Base-by-base conservation (phyloP, 2,113 vertebrate genomes). In the Gopherus evgoodei region DNA sequence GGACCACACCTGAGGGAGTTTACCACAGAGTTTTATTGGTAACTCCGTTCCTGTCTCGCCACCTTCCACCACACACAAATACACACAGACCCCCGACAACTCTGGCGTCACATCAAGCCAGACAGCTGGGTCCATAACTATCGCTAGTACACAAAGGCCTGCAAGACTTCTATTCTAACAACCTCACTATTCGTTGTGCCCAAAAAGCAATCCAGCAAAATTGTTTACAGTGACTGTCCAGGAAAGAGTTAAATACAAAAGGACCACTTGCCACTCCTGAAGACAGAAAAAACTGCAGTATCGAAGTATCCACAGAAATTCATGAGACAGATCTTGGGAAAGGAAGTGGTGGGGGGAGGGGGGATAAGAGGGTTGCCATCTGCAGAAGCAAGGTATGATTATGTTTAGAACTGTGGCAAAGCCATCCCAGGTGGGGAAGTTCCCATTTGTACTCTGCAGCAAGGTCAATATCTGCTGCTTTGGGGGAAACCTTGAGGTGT, bases 251-350 rank as follows among this genome's bases (percentile, higher is more conserved):
- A 97, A 96, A 90, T 44, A 78, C 0, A 1, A 90, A 54, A 0
- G 1, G 31, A 96, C 90, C 83, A 76, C 83, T 91, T 93, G 75
- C 89, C 92, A 88, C 91, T 79, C 72, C 90, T 87, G 91, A 91
- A 95, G 69, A 93, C 0, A 4, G 80, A 88, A 88, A 96, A 96
- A 96, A 97, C 94, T 92, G 90, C 96, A 95, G 93, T 91, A 97
- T 59, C 95, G 84, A 94, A 96, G 82, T 87, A 94, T 59, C 82
- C 93, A 92, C 83, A 42, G 76, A 93, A 97, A 97, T 94, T 96
- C 96, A 94, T 42, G 87, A 95, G 95, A 82, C 89, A 97, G 96
- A 95, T 90, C 94, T 96, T 96, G 95, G 95, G 85, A 65, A 96
- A 96, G 95, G 96, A 95, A 89, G 22, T 1, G 72, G n/a, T 2